Percentiles rank a stretch among this genome's conserved stretches.
These are phyloP conservation scores for Nudaria mundana DNA, from an alignment of 2,888 invertebrate species.

Conservation along the genomic window DNA sequence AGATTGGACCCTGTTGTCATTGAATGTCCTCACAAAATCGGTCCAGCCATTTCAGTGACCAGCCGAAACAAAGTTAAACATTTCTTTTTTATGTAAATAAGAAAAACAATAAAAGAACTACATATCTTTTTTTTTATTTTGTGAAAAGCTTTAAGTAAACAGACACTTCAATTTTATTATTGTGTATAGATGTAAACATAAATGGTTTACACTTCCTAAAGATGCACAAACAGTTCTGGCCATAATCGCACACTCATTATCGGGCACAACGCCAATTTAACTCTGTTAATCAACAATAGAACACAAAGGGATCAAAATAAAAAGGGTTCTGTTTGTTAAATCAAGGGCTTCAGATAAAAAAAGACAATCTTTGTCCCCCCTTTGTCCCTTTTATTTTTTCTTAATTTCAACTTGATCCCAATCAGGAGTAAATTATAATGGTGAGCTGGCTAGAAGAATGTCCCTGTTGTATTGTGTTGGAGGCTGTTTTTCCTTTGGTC, in stretches of 20 bases:
- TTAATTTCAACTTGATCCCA: constrained; percentile 79
- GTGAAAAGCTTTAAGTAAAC: too few species aligned
- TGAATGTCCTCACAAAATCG: too few species aligned
- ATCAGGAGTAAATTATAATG: constrained; percentile 80
- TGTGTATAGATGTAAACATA: too few species aligned
- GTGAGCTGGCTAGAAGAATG: constrained; percentile 75
- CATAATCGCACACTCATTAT: constrained; percentile 30
- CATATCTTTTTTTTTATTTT: too few species aligned
- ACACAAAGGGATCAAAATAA: constrained; percentile 46
- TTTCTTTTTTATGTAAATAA: too few species aligned
- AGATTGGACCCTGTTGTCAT: too few species aligned
- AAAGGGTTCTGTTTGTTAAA: constrained; percentile 69
- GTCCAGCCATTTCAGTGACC: too few species aligned
- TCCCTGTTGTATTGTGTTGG: constrained; percentile 68
- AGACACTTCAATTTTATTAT: too few species aligned
- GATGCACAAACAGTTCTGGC: too few species aligned
- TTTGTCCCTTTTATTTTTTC: constrained; percentile 76
- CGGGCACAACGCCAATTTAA: constrained; percentile 39
- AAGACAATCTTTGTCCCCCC: constrained; percentile 58
- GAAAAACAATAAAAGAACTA: too few species aligned
- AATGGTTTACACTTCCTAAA: too few species aligned
- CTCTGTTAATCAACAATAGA: constrained; percentile 52
- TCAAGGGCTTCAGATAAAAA: constrained; percentile 71
- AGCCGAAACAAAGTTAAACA: too few species aligned
- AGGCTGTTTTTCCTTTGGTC: constrained; percentile 54